phyloP scores from a whole-genome alignment of 2,888 invertebrate species.

The Cerastis rubricosa region DNA sequence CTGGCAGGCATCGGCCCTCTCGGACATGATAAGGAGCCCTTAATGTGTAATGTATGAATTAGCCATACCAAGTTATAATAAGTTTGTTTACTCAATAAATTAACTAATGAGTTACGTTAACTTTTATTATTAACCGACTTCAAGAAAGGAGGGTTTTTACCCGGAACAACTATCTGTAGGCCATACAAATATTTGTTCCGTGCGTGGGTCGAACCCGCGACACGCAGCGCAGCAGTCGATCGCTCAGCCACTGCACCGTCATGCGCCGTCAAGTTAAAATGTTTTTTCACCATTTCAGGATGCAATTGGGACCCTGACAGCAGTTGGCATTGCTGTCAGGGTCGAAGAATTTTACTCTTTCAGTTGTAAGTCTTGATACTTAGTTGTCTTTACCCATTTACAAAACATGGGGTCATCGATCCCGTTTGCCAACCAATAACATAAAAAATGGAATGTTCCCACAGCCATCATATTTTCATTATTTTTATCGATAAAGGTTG shows the following conservation, averaged over 20 bases:
- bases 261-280: too few species aligned
- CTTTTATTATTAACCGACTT: too few species aligned
- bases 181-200: too few species aligned
- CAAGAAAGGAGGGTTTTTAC: too few species aligned
- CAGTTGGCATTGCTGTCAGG: background rate
- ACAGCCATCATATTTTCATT: slow-evolving; percentile 55
- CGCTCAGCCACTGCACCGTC: too few species aligned
- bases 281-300: background rate
- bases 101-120: background rate
- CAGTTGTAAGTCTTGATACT: background rate
- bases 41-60: background rate
- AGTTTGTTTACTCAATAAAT: background rate
- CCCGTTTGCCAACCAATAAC: slow-evolving; percentile 9
- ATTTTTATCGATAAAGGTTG: slow-evolving; percentile 59
- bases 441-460: slow-evolving; percentile 31
- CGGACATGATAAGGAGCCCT: too few species aligned
- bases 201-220: too few species aligned
- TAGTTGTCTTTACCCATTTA: too few species aligned
- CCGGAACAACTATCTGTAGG: too few species aligned
- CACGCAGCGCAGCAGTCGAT: too few species aligned
- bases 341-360: background rate
- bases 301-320: too few species aligned
- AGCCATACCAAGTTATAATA: background rate
- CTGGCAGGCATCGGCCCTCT: too few species aligned
- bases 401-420: background rate